Evolutionary conservation across 2,113 vertebrate genomes (phyloP).

Genomic region (Chroicocephalus ridibundus): DNA sequence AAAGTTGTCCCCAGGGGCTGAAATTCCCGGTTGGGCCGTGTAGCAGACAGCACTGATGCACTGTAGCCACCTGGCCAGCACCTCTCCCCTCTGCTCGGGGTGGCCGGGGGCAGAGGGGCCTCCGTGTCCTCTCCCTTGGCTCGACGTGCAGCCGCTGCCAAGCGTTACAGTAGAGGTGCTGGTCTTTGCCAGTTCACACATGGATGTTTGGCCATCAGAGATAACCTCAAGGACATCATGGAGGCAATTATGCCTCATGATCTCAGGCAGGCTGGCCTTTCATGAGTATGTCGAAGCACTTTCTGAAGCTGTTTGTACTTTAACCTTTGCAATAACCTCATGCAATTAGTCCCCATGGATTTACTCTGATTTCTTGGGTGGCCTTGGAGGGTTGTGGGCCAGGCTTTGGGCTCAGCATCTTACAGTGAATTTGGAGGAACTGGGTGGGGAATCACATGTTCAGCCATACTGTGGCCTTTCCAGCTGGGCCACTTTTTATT

Average conservation of each 20-base stretch:
- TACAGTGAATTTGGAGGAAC: not conserved
- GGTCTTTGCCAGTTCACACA: not conserved
- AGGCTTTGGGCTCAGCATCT: not conserved
- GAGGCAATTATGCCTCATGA: not conserved
- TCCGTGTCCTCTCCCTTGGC: not conserved
- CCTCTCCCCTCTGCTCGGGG: not conserved
- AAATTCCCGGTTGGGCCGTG: not conserved
- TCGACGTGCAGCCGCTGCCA: accelerated
- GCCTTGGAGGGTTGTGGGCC: not conserved
- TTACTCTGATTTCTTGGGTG: not conserved
- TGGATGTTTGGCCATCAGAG: not conserved
- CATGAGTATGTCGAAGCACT: accelerated
- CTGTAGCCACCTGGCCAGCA: accelerated
- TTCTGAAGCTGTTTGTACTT: not conserved
- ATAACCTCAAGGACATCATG: not conserved
- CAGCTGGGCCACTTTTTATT: not conserved
- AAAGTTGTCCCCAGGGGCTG: not conserved
- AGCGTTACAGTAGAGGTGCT: accelerated
- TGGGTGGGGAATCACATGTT: not conserved
- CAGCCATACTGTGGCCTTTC: not conserved
- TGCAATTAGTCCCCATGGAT: not conserved
- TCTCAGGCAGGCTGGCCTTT: not conserved
- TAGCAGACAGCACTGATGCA: accelerated
- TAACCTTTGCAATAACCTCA: not conserved
- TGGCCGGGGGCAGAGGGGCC: not conserved